Conservation (phyloP, 2,113 vertebrate species). For the Diphyllodes magnificus region DNA sequence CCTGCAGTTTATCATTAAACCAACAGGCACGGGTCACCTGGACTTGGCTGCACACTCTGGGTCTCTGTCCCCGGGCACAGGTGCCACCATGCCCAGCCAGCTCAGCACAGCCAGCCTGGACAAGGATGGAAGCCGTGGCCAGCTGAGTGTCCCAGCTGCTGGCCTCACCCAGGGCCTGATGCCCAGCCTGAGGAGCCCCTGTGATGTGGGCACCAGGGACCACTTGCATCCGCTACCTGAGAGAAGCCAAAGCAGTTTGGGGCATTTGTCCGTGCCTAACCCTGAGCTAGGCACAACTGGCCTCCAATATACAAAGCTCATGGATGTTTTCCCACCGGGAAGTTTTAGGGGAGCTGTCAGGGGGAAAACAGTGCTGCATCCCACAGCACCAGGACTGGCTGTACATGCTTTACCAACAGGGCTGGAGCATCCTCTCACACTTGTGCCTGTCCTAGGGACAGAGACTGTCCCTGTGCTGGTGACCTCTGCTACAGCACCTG, state of each 20-base stretch:
- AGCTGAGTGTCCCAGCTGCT: not conserved
- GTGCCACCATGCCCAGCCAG: rapidly evolving
- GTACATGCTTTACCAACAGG: not conserved
- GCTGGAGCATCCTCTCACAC: not conserved
- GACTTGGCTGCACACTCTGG: rapidly evolving
- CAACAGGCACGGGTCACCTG: not conserved
- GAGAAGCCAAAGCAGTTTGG: not conserved
- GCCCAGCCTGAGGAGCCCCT: not conserved
- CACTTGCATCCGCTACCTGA: not conserved
- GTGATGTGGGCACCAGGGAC: too few relatives aligned
- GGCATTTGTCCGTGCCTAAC: not conserved
- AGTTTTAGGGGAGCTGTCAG: not conserved
- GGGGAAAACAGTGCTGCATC: not conserved
- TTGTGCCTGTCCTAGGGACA: not conserved
- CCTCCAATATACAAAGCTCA: rapidly evolving
- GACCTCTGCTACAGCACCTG: not conserved
- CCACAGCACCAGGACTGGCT: not conserved
- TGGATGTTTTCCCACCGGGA: not conserved
- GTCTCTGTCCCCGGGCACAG: not conserved
- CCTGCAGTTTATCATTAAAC: not conserved
- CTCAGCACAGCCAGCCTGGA: not conserved
- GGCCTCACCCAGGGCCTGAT: not conserved
- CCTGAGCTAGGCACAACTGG: not conserved
- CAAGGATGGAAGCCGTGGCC: not conserved
- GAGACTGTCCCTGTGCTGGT: not conserved